Evolutionary conservation across 2,113 vertebrate species (phyloP), one percentile per base, ranked within the genome.

Genomic region (Ptychochromis oligacanthus): DNA sequence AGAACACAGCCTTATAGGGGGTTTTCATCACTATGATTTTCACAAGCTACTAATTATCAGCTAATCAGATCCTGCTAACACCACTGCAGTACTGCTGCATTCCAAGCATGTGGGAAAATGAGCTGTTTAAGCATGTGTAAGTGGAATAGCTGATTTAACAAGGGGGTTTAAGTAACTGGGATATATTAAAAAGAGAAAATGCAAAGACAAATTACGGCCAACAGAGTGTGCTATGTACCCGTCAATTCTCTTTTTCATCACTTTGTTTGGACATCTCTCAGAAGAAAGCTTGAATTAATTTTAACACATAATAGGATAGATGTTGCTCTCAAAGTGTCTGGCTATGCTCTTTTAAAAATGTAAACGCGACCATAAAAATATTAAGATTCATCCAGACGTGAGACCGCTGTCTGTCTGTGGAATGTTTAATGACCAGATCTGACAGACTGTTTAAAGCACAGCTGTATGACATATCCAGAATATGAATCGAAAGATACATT

Each of bases 151-250:
- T 77, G 52, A 58, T 83, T 85, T 49, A 49, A 60, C 6, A 28
- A 15, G 8, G 59, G 59, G 3, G 22, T 10, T 31, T 24, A 10
- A 22, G 49, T 6, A n/a, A 26, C n/a, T 22, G 55, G 6, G 15
- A 31, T 54, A 43, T 58, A n/a, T 34, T 7, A 34, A 15, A 6
- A 56, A 70, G 22, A 60, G 10, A 28, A 75, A 43, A 12, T 18
- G 24, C 28, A 70, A n/a, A 4, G 5, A 82, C 31, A 72, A 38
- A 31, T 3, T 6, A 43, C 59, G 60, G 14, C 89, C 93, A 90
- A 62, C 31, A 93, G 92, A 87, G 92, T 26, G 92, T 10, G 82
- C 89, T 70, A 40, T 79, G 24, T 4, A 77, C 49, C n/a, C 62
- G 7, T 43, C 20, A n/a, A 38, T 78, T 28, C 17, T 14, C 18